Evolutionary conservation across 2,113 vertebrate species (phyloP).

Genomic region (Phasianus colchicus): DNA sequence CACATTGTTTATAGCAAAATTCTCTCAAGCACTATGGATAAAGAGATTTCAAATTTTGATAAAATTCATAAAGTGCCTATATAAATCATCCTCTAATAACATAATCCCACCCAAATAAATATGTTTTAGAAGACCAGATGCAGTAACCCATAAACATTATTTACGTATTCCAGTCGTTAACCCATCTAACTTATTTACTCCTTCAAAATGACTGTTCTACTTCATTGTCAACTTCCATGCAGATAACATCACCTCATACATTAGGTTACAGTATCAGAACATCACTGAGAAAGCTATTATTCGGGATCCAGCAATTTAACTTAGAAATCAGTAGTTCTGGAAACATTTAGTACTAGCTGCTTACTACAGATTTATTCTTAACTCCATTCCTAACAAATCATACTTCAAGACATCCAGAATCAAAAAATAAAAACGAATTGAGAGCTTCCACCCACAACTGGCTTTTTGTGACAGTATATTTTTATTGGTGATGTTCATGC

Average conservation of each 20-base stretch:
- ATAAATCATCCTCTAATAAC: background rate
- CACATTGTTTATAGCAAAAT: conserved; percentile 62
- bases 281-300: background rate
- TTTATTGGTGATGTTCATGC: conserved; percentile 18
- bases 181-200: background rate
- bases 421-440: background rate
- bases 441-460: conserved; percentile 27
- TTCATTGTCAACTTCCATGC: background rate
- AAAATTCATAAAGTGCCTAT: background rate
- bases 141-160: background rate
- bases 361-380: background rate
- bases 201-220: background rate
- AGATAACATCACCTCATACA: background rate
- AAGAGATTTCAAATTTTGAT: background rate
- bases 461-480: background rate
- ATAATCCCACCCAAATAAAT: conserved; percentile 7
- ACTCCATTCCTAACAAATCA: background rate
- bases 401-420: conserved; percentile 4
- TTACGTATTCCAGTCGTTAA: background rate
- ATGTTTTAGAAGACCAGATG: background rate
- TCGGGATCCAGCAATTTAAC: background rate
- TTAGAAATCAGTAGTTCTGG: background rate
- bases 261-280: background rate
- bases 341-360: background rate
- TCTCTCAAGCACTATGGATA: conserved; percentile 16